These are phyloP conservation scores for Argyrosomus japonicus DNA, from an alignment of 2,113 vertebrate genomes.

Conservation along the genomic window DNA sequence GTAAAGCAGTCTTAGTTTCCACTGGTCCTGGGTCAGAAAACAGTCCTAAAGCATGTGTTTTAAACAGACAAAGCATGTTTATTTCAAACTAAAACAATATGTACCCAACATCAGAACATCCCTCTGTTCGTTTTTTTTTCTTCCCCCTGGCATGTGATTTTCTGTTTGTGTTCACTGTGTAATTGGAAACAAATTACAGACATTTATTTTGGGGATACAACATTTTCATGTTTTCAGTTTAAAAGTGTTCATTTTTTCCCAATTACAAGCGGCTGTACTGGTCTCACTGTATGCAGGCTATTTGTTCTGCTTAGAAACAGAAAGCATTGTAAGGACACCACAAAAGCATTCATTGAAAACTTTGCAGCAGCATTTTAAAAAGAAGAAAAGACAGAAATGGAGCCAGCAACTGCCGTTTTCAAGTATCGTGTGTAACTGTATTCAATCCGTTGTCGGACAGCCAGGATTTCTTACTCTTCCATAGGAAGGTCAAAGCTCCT, in stretches of 20 bases:
- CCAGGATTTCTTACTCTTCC: conserved; percentile 94
- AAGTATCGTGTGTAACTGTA: conserved; percentile 88
- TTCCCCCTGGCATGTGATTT: conserved; percentile 69
- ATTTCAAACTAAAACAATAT: conserved; percentile 99
- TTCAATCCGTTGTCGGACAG: conserved; percentile 88
- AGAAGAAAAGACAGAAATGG: conserved; percentile 89
- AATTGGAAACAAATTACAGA: conserved; percentile 95
- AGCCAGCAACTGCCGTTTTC: conserved; percentile 87
- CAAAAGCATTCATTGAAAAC: conserved; percentile 89
- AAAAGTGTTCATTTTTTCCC: conserved; percentile 62
- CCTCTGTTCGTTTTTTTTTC: conserved; percentile 81
- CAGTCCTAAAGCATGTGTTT: conserved; percentile 96
- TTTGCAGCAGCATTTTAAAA: conserved; percentile 90
- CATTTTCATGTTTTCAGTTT: conserved; percentile 88
- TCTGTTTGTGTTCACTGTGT: conserved; percentile 89
- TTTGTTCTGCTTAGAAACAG: conserved; percentile 76
- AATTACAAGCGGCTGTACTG: conserved; percentile 87
- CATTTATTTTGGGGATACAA: conserved; percentile 96
- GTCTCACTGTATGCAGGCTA: conserved; percentile 72
- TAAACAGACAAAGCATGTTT: conserved; percentile 99
- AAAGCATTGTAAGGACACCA: conserved; percentile 80
- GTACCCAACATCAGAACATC: conserved; percentile 93
- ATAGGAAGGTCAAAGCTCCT: conserved; percentile 93
- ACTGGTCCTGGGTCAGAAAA: conserved; percentile 87
- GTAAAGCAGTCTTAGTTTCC: conserved; percentile 70